Percentiles rank a stretch among this genome's conserved stretches.
Conservation (phyloP, 2,797 vertebrate genomes). For the Sciaenops ocellatus region DNA sequence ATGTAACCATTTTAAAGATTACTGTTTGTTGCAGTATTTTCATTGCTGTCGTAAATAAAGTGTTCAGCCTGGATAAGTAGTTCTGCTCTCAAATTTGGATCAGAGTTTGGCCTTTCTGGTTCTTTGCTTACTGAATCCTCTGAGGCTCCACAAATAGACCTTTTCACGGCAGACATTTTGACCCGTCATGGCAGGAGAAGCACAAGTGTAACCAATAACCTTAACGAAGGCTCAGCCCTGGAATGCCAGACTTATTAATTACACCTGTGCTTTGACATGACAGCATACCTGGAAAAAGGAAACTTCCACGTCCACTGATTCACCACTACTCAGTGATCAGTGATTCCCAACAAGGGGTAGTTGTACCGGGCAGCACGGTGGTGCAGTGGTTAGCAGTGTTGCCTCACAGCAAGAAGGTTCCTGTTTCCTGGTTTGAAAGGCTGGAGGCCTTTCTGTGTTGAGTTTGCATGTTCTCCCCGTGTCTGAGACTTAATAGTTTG, state of each 20-base stretch:
- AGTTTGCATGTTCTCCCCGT: no score
- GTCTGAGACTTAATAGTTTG: no score
- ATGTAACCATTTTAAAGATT: not conserved
- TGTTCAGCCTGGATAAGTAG: no score
- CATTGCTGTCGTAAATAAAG: not conserved
- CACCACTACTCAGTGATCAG: no score
- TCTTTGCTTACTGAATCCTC: not conserved
- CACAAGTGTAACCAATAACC: conserved; percentile 11
- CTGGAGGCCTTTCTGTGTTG: no score
- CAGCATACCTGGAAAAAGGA: not conserved
- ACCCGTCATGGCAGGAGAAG: not conserved
- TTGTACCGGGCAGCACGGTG: no score
- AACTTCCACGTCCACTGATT: no score
- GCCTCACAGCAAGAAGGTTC: no score
- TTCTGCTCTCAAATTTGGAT: not conserved
- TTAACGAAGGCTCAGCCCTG: not conserved
- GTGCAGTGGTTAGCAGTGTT: no score
- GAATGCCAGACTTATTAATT: not conserved
- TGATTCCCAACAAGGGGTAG: no score
- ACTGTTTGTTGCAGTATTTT: not conserved
- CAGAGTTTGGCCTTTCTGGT: not conserved
- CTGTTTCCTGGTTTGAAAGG: no score
- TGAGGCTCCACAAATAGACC: not conserved
- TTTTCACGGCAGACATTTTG: not conserved
- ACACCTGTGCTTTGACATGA: not conserved